These are phyloP conservation scores for Bryconaethiops microstoma DNA, from an alignment of 2,797 vertebrate genomes.

Conservation along the genomic window DNA sequence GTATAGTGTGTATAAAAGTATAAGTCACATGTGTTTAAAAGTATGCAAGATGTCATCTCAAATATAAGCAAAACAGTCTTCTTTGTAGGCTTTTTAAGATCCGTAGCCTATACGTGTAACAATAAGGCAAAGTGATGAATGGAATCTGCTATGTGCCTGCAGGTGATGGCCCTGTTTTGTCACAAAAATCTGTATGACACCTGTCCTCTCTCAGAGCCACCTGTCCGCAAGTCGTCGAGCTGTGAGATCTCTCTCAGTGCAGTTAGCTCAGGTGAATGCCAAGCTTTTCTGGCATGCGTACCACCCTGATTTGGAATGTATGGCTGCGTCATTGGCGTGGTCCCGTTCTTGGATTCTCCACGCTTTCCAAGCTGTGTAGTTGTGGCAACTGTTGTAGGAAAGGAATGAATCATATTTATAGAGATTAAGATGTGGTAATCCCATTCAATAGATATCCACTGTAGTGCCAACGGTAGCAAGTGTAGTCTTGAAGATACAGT, in stretches of 20 bases:
- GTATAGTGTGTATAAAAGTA: too few relatives aligned
- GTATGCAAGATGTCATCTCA: too few relatives aligned
- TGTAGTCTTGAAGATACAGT: neutral
- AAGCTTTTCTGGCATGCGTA: slow-evolving; percentile 21
- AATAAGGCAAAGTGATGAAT: neutral
- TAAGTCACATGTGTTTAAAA: too few relatives aligned
- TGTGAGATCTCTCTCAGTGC: neutral
- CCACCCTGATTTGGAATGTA: slow-evolving; percentile 40
- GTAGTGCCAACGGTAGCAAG: neutral
- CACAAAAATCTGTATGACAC: neutral
- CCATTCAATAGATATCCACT: neutral
- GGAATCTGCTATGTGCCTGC: neutral
- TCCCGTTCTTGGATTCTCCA: slow-evolving; percentile 9
- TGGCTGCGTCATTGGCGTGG: neutral
- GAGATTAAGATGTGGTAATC: neutral
- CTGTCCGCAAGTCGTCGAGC: neutral
- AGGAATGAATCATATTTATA: neutral
- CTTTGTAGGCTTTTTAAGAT: too few relatives aligned
- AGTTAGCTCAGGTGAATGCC: neutral
- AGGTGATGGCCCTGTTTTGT: neutral
- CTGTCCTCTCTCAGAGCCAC: neutral
- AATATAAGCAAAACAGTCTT: too few relatives aligned
- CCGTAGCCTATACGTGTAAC: neutral
- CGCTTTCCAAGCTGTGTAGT: slow-evolving; percentile 15
- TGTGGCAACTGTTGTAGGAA: neutral